These are phyloP conservation scores for Sycobia sp. DNA, from an alignment of 1,140 invertebrate genomes.

Conservation along the genomic window DNA sequence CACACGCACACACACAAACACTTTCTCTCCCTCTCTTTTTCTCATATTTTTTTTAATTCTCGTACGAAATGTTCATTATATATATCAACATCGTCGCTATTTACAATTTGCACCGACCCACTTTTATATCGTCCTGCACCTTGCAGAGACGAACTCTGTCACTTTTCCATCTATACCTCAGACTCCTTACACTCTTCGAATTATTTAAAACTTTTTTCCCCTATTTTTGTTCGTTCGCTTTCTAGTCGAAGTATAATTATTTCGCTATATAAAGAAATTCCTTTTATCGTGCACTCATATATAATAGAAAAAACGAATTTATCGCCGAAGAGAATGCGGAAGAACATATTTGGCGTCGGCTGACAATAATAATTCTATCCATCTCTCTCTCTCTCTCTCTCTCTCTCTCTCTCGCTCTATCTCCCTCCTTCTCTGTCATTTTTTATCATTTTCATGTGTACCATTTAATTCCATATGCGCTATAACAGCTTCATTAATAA, in stretches of 20 bases:
- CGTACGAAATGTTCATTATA: slow-evolving; percentile 33
- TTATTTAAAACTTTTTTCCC: slow-evolving; percentile 9
- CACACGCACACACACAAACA: no score
- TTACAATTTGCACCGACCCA: slow-evolving; percentile 36
- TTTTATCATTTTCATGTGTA: neutral
- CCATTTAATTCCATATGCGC: slow-evolving; percentile 28
- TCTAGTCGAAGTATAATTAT: slow-evolving; percentile 12
- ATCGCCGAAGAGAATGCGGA: slow-evolving; percentile 34
- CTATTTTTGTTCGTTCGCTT: slow-evolving; percentile 27
- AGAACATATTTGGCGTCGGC: slow-evolving; percentile 35
- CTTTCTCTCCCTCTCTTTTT: slow-evolving; percentile 23
- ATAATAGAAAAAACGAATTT: slow-evolving; percentile 28
- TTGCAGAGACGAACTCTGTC: no score
- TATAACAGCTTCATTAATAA: slow-evolving; percentile 29
- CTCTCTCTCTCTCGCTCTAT: neutral
- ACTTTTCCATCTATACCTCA: slow-evolving; percentile 12
- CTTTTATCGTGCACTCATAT: slow-evolving; percentile 30
- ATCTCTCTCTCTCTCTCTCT: neutral
- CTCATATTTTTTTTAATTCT: slow-evolving; percentile 27
- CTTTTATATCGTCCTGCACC: slow-evolving; percentile 5
- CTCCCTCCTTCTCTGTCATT: neutral
- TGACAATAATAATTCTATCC: slow-evolving; percentile 31
- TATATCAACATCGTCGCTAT: slow-evolving; percentile 36
- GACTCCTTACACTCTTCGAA: neutral
- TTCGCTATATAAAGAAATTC: slow-evolving; percentile 28